These are phyloP conservation scores for Drosophila pruinosa DNA, from an alignment of 1,140 invertebrate species.

Conservation along the genomic window DNA sequence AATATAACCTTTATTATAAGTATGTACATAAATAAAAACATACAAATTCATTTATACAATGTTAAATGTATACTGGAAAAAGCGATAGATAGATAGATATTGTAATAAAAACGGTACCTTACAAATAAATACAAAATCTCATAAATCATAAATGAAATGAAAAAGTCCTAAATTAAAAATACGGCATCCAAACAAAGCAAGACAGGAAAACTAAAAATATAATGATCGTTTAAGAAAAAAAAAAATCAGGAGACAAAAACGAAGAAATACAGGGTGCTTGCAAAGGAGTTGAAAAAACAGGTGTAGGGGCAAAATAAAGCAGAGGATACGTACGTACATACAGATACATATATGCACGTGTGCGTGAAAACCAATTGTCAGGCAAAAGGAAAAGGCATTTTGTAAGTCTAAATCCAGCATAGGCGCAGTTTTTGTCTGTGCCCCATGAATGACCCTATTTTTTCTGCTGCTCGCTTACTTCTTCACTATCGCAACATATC, in stretches of 20 bases:
- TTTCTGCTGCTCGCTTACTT: slow-evolving; percentile 23
- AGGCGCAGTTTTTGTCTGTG: slow-evolving; percentile 24
- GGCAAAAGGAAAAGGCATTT: slow-evolving; percentile 35
- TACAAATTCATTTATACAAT: too few species aligned
- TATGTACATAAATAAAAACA: too few species aligned
- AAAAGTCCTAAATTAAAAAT: slow-evolving; percentile 32
- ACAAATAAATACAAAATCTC: too few species aligned
- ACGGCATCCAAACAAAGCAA: slow-evolving; percentile 47
- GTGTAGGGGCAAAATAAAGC: slow-evolving; percentile 44
- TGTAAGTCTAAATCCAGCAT: background rate
- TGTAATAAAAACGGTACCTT: slow-evolving; percentile 21
- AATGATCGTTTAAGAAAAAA: slow-evolving; percentile 49
- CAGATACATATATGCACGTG: background rate
- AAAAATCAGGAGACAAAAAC: slow-evolving; percentile 12
- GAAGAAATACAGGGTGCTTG: slow-evolving; percentile 54
- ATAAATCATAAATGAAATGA: slow-evolving; percentile 59
- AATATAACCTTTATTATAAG: too few species aligned
- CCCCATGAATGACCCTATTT: slow-evolving; percentile 72
- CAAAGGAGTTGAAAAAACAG: slow-evolving; percentile 48
- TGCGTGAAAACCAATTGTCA: slow-evolving; percentile 26
- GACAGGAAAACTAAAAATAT: slow-evolving; percentile 66
- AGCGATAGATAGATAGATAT: too few species aligned
- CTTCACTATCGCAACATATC: slow-evolving; percentile 46
- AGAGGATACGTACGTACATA: background rate
- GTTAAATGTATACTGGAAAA: too few species aligned